Evolutionary conservation across 1,140 invertebrate genomes (phyloP).

Genomic region (Ctenoplectra terminalis): DNA sequence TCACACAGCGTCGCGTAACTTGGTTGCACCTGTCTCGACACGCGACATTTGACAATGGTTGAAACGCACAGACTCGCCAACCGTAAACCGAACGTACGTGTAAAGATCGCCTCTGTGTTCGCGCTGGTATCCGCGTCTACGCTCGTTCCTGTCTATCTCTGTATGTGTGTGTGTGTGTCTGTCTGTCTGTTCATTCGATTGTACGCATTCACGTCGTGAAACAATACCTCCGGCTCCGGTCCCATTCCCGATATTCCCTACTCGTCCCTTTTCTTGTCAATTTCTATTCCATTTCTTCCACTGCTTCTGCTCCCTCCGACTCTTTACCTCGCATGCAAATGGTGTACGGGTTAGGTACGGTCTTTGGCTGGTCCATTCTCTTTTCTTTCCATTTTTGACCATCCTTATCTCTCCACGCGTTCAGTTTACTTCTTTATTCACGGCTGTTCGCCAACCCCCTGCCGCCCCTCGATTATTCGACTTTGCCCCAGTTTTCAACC

Average conservation of each 20-base stretch:
- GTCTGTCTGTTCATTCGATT: conserved; percentile 5
- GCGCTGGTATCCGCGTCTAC: not conserved
- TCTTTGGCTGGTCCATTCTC: not conserved
- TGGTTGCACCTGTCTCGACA: conserved; percentile 12
- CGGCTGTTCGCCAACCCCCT: not conserved
- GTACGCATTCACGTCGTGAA: conserved; percentile 59
- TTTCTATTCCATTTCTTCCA: conserved; percentile 18
- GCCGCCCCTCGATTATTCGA: not conserved
- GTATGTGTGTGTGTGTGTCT: not conserved
- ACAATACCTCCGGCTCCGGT: conserved; percentile 53
- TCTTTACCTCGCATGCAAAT: not conserved
- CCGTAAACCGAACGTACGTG: not conserved
- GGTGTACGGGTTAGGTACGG: not conserved
- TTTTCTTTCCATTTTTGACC: not conserved
- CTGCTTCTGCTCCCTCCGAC: not conserved
- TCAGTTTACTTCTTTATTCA: not conserved
- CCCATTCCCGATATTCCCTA: conserved; percentile 20
- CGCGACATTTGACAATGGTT: conserved; percentile 15
- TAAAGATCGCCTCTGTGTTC: not conserved
- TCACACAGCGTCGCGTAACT: not conserved
- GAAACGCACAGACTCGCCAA: conserved; percentile 2
- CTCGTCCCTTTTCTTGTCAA: not conserved
- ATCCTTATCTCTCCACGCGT: not conserved
- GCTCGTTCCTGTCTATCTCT: not conserved
- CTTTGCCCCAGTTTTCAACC: not conserved